Conservation (phyloP, 2,113 vertebrate species). For the Cheirogaleus medius region DNA sequence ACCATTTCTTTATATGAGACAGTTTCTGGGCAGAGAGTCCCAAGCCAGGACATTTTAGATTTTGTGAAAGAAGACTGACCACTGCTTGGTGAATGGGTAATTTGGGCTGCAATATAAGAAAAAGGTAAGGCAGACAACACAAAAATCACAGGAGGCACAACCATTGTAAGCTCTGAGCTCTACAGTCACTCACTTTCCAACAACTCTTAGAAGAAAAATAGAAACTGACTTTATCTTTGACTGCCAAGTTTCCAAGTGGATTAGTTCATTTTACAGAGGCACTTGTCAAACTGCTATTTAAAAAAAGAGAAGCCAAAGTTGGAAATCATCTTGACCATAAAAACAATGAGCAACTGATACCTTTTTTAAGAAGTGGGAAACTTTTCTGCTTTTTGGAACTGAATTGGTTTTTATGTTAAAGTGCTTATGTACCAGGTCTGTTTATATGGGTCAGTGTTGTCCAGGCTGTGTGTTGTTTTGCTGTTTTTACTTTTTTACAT, state of each 20-base stretch:
- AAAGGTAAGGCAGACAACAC: background rate
- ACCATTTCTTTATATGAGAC: background rate
- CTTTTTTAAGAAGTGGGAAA: constrained; percentile 19
- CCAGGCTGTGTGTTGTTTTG: constrained; percentile 31
- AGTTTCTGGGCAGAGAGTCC: background rate
- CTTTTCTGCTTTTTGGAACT: constrained; percentile 46
- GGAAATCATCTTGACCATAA: constrained; percentile 25
- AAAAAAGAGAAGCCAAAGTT: constrained; percentile 33
- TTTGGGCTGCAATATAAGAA: background rate
- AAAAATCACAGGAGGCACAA: background rate
- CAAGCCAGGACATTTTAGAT: background rate
- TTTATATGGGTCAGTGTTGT: constrained; percentile 52
- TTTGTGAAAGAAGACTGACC: background rate
- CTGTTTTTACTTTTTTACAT: constrained; percentile 67
- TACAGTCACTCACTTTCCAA: background rate
- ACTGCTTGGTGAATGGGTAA: background rate
- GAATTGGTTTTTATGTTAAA: constrained; percentile 15
- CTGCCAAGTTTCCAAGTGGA: background rate
- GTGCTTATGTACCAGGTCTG: constrained; percentile 24
- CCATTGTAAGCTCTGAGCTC: background rate
- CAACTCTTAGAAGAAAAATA: background rate
- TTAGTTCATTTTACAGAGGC: background rate
- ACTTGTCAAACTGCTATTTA: background rate
- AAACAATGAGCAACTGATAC: background rate
- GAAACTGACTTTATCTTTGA: background rate